Base-by-base conservation (phyloP, 1,140 invertebrate species). In the Tetramorium parvispinum region DNA sequence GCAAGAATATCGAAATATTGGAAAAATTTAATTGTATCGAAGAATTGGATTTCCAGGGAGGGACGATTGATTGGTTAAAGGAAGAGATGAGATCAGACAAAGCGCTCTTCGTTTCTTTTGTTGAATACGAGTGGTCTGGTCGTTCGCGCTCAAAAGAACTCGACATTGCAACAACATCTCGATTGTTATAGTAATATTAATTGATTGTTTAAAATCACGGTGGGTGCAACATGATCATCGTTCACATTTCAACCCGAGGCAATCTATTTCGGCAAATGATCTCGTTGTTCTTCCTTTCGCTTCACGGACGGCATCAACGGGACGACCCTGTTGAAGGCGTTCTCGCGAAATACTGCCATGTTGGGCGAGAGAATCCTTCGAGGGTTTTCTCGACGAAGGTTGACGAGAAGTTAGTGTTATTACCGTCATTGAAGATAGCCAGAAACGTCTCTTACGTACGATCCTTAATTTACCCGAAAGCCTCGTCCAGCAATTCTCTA, bases 391-490 rank as follows among this genome's bases (percentile, higher is more conserved):
- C 86, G n/a, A 70, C 79, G 68, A 61, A 70, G 68, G 68, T 75
- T 93, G 89, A 94, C 92, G 86, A 93, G 92, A 93, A 93, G 92
- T 94, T 94, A 94, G 90, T 93, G 91, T 93, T 94, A 94, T 94
- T 93, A 92, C 91, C 88, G 81, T 87, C 92, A 93, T 93, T 92
- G 92, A 88, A 63, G 75, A 53, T 90, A 87, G 78, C 86, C 78
- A 85, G 92, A 89, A 89, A 85, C 85, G 90, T 92, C 89, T 86
- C 85, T 89, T 82, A 91, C 57, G 59, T 82, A 53, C 89, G 88
- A 71, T 77, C 88, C 87, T 92, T 93, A 93, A 93, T 93, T 93
- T 92, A 88, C 70, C 85, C 71, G 53, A 82, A 71, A 91, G 87
- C 63, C 81, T 59, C 68, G 59, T 59, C 78, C 61, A 71, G 79